These are phyloP conservation scores for Pseudopipra pipra DNA, from an alignment of 2,113 vertebrate genomes.

Conservation along the genomic window DNA sequence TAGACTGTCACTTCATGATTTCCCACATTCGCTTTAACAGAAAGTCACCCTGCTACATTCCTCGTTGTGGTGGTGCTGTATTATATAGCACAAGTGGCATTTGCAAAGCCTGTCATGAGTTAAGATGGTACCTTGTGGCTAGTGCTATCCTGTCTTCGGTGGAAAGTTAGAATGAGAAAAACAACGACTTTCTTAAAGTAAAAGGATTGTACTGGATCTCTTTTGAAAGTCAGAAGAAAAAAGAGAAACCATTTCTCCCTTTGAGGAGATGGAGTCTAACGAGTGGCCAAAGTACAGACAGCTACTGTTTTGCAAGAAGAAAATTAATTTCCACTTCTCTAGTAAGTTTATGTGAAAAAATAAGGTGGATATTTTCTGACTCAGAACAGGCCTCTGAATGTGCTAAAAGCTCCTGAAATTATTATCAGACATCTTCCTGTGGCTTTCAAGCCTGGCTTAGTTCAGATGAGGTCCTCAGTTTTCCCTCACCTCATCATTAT, in stretches of 20 bases:
- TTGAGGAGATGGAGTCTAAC: background rate
- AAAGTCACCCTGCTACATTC: slow-evolving; percentile 61
- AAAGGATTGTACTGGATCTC: background rate
- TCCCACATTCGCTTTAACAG: slow-evolving; percentile 21
- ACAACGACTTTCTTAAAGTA: background rate
- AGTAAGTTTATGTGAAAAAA: background rate
- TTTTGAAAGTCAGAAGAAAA: background rate
- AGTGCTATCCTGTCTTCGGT: background rate
- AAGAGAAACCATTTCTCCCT: background rate
- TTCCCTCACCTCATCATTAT: slow-evolving; percentile 19
- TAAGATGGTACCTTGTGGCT: background rate
- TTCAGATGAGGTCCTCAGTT: background rate
- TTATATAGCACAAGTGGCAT: background rate
- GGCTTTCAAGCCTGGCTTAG: background rate
- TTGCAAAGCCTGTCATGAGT: background rate
- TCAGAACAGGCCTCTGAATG: background rate
- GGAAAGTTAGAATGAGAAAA: background rate
- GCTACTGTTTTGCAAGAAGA: slow-evolving; percentile 9
- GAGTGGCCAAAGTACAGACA: background rate
- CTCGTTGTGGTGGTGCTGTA: slow-evolving; percentile 36
- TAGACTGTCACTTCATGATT: background rate
- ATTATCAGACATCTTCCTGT: background rate
- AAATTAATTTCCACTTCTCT: background rate
- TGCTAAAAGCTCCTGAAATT: background rate
- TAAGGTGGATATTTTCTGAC: background rate